Conservation (phyloP, 2,797 vertebrate genomes). For the Xenentodon cancila region DNA sequence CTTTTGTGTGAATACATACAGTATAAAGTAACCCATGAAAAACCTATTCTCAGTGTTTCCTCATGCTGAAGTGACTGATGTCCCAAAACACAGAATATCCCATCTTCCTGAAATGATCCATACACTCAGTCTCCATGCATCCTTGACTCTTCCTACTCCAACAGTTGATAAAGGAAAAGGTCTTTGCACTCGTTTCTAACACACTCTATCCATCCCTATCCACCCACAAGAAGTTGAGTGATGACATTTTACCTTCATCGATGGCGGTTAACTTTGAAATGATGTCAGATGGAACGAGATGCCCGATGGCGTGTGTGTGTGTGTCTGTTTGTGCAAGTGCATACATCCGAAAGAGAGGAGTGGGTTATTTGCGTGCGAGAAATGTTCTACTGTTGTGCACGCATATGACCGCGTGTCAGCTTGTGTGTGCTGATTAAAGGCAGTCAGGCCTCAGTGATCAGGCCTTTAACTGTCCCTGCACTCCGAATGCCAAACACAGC, state of each 20-base stretch:
- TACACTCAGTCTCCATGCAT: conserved; percentile 48
- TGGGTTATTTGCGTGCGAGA: conserved; percentile 33
- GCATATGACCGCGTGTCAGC: conserved; percentile 52
- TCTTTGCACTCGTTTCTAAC: conserved; percentile 54
- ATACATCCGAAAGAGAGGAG: conserved; percentile 18
- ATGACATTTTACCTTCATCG: conserved; percentile 72
- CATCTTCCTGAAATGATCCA: conserved; percentile 50
- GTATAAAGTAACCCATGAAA: conserved; percentile 2
- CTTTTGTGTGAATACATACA: background rate
- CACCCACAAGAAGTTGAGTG: conserved; percentile 21
- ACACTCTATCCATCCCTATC: conserved; percentile 33
- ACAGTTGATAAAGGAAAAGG: conserved; percentile 57
- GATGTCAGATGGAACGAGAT: conserved; percentile 54
- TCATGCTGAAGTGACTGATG: conserved; percentile 9
- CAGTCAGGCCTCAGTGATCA: conserved; percentile 76
- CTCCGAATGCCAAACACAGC: conserved; percentile 80
- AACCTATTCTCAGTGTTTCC: no score
- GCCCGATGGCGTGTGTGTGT: conserved; percentile 30
- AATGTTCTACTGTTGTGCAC: conserved; percentile 38
- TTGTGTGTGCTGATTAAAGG: conserved; percentile 73
- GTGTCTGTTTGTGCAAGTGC: conserved; percentile 1
- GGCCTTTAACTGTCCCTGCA: conserved; percentile 74
- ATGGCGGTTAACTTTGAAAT: conserved; percentile 54
- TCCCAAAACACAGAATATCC: conserved; percentile 6
- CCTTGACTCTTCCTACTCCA: conserved; percentile 43